Evolutionary conservation across 2,113 vertebrate genomes (phyloP).

Genomic region (Microtus montanus): DNA sequence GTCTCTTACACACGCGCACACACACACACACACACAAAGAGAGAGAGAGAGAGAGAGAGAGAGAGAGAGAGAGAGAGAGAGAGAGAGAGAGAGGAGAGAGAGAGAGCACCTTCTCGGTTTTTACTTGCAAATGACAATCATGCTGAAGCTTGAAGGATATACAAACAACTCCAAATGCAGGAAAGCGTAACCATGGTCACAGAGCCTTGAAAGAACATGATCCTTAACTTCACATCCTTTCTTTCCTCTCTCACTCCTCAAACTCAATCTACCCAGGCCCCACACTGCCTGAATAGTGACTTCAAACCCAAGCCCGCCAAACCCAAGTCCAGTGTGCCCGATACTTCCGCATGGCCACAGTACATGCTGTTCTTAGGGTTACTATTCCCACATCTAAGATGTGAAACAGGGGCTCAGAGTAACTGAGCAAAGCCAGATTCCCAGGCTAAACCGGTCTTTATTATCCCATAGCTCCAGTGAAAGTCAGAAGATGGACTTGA

Average conservation of each 20-base stretch:
- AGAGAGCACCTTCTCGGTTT: neutral
- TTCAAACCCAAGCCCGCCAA: neutral
- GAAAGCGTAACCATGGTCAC: neutral
- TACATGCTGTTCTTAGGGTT: neutral
- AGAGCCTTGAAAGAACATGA: neutral
- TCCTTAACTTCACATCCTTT: neutral
- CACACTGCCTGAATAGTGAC: neutral
- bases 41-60: too few relatives aligned
- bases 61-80: too few relatives aligned
- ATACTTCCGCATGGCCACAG: neutral
- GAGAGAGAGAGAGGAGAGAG: neutral
- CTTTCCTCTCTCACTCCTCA: neutral
- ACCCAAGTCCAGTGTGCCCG: neutral
- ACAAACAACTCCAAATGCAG: neutral
- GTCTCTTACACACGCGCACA: neutral
- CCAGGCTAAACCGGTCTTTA: neutral
- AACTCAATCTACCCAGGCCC: neutral
- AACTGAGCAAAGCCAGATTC: neutral
- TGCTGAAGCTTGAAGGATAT: neutral
- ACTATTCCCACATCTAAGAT: neutral
- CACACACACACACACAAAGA: neutral
- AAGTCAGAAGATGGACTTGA: conserved; percentile 9
- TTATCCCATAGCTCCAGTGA: neutral
- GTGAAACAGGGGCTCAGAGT: neutral
- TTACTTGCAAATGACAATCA: neutral